These are phyloP conservation scores for Epinephelus coioides DNA, from an alignment of 2,797 vertebrate species.

Conservation along the genomic window DNA sequence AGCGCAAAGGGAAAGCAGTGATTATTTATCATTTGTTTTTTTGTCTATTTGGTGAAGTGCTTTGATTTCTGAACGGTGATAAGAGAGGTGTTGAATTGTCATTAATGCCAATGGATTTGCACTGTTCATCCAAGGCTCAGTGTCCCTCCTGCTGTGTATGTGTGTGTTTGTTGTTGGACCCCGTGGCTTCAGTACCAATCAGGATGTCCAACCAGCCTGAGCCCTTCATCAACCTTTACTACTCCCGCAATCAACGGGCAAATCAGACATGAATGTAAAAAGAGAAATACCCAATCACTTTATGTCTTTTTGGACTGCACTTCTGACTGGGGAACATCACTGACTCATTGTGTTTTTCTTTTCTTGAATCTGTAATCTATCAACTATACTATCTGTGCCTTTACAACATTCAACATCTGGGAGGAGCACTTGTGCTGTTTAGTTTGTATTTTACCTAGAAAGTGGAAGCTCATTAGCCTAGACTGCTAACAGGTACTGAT, in stretches of 20 bases:
- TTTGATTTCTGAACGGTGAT: constrained; percentile 31
- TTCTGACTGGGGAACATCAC: not conserved
- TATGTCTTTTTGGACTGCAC: not conserved
- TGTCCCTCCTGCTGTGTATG: constrained; percentile 8
- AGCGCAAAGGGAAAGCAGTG: not conserved
- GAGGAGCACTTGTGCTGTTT: not conserved
- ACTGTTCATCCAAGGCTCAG: constrained; percentile 9
- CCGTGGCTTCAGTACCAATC: constrained; percentile 48
- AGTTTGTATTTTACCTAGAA: not conserved
- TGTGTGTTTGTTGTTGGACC: constrained; percentile 30
- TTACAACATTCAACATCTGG: not conserved
- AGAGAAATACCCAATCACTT: constrained; percentile 25
- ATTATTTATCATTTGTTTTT: constrained; percentile 30
- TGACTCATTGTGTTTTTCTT: not conserved
- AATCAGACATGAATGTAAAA: constrained; percentile 30
- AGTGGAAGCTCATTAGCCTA: not conserved
- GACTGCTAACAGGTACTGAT: not conserved
- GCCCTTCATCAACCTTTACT: constrained; percentile 44
- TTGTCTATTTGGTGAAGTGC: constrained; percentile 9
- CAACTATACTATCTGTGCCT: no score
- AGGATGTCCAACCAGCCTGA: constrained; percentile 46
- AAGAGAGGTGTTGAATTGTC: constrained; percentile 24
- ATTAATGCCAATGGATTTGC: constrained; percentile 19
- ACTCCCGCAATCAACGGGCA: constrained; percentile 62
- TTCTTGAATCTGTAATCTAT: not conserved